phyloP scores from a whole-genome alignment of 2,888 invertebrate species.

The Sisyra nigra region DNA sequence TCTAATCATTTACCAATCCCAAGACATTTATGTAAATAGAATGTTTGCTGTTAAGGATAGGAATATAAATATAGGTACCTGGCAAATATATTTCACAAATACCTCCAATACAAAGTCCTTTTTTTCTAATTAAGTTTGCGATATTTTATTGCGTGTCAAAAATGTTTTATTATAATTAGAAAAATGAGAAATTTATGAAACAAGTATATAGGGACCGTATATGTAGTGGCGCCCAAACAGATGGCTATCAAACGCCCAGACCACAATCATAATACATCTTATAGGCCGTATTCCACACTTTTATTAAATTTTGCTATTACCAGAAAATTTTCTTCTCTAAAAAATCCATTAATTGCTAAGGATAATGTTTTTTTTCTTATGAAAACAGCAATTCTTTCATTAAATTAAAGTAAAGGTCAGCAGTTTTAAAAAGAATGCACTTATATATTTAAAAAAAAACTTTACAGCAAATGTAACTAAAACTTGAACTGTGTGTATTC shows the following conservation, averaged over 20 bases:
- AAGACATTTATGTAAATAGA: no score
- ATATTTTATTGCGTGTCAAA: background rate
- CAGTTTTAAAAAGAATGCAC: background rate
- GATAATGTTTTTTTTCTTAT: background rate
- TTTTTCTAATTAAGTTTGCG: background rate
- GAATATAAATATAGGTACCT: no score
- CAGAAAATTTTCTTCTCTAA: background rate
- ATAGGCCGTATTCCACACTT: background rate
- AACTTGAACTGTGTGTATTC: background rate
- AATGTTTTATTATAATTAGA: background rate
- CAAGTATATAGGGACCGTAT: background rate
- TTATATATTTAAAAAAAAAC: no score
- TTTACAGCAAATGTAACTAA: background rate
- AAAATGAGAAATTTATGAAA: background rate
- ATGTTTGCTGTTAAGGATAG: no score
- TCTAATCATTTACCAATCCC: no score
- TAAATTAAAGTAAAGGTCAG: background rate
- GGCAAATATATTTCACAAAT: no score
- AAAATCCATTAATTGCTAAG: background rate
- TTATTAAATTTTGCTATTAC: background rate
- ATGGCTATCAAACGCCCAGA: slow-evolving; percentile 2
- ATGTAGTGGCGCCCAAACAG: slow-evolving; percentile 6
- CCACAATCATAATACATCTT: no score
- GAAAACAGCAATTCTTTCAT: no score
- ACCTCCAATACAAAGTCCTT: background rate